Base-by-base conservation (phyloP, 2,888 invertebrate species). In the Leptodirus hochenwartii region DNA sequence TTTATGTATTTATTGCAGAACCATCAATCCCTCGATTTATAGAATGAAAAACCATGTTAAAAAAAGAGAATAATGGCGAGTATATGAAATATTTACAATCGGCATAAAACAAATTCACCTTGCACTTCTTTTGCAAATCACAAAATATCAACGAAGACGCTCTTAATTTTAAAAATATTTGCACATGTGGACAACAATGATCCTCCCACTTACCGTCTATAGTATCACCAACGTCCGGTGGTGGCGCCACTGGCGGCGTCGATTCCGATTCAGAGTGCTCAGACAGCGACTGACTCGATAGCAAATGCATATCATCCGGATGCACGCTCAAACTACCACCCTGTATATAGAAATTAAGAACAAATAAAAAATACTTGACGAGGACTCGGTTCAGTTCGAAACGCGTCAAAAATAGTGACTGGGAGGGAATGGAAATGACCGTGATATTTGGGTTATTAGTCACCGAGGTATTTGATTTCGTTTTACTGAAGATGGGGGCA, bases 211-310 rank as follows among this genome's bases (percentile, higher is more conserved):
- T 59, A 77, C 76, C 76, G 56, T 77, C 76, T 48, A 77, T 74
- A 46, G 74, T 66, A 56, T 76, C 76, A 37, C 70, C 65, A 48
- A 70, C 69, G 54, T 77, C 76, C 24, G 72, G 66, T 40, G 70
- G 69, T 39, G 71, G 66, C 47, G 69, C 66, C 38, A 68, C 59
- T 40, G 65, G 64, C 42, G 63, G 61, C 50, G 61, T 65, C 43
- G 52, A 64, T 50, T 67, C 74, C 44, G 56, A 56, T 37, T 69
- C 69, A 36, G 59, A 58, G 43, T 66, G 61, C 39, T 69, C 68
- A 45, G 62, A 61, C 39, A 73, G 55, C 32, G 61, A 60, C 46
- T 71, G 72, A 39, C 66, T 62, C 30, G 65, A 61, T 46, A 73
- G 51, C 35, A 67, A 59, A 22, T 25, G 20, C 13, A 29, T 30